Base-by-base conservation (phyloP, 2,797 vertebrate species). In the Ctenochaetus hawaiiensis region DNA sequence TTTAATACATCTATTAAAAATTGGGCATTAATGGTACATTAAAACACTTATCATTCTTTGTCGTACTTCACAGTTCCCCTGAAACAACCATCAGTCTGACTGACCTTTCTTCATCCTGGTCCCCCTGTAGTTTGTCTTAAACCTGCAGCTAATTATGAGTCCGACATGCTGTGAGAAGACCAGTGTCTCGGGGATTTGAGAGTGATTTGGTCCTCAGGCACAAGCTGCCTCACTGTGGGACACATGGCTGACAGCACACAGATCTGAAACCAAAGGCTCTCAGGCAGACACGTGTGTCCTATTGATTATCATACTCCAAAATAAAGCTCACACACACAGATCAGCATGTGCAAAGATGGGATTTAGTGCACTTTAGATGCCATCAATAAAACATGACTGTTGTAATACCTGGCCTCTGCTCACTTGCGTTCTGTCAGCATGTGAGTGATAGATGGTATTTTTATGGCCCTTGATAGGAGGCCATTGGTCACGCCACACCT, bases 321-420 rank as follows among this genome's bases (percentile, higher is more conserved):
- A 76, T 58, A 72, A 76, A 81, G 4, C 30, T 23, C 62, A n/a
- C 72, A 37, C 45, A 45, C 23, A 13, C 23, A 61, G 48, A 70
- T 37, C 52, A 69, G 49, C 70, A 39, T 67, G 67, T 60, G 62
- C 53, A 63, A 30, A 72, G 53, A 66, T 52, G 4, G 57, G n/a
- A 53, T 44, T 52, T 48, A n/a, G n/a, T 63, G 71, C 6, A 5
- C 85, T 67, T 57, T 48, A 86, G 80, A 81, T 43, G 7, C 47
- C 51, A 54, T 90, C 69, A 76, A 73, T 85, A 84, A 87, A 91
- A 82, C 75, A 60, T 74, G 14, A 85, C 57, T 83, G 51, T 74
- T 61, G 34, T 60, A 67, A 83, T 75, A 81, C 63, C 81, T 82
- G 77, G 77, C 73, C 53, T 4, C 62, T 51, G 63, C 72, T 73